phyloP scores from a whole-genome alignment of 2,888 invertebrate genomes.

The Eurytoma adleriae region DNA sequence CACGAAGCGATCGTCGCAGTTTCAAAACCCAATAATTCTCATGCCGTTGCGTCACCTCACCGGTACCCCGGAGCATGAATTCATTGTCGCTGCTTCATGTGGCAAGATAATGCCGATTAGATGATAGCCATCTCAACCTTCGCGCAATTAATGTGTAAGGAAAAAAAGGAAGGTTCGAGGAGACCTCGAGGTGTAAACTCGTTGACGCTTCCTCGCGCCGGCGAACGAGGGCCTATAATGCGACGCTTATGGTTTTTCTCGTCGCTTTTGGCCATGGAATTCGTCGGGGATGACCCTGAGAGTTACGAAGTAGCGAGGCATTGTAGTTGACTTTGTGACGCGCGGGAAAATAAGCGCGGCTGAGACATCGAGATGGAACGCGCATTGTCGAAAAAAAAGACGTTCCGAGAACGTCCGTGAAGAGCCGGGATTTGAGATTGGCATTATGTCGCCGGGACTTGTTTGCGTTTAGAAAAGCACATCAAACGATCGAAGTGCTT shows the following conservation, averaged over 20 bases:
- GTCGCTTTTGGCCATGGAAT: slow-evolving; percentile 41
- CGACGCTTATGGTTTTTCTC: slow-evolving; percentile 41
- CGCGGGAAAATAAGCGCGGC: background rate
- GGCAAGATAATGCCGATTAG: slow-evolving; percentile 39
- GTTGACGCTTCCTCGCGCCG: slow-evolving; percentile 47
- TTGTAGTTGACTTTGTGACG: slow-evolving; percentile 35
- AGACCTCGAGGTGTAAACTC: slow-evolving; percentile 42
- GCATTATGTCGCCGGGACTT: slow-evolving; percentile 16
- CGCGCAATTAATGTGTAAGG: slow-evolving; percentile 67
- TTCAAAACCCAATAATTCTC: slow-evolving; percentile 35
- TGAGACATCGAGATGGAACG: slow-evolving; percentile 15
- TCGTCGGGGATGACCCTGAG: slow-evolving; percentile 39
- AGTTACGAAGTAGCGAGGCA: slow-evolving; percentile 25
- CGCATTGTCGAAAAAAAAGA: slow-evolving; percentile 36
- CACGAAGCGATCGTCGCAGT: background rate
- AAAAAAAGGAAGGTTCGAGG: slow-evolving; percentile 2
- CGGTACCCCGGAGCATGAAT: slow-evolving; percentile 56
- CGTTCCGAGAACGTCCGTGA: slow-evolving; percentile 17
- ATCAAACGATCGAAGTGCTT: background rate
- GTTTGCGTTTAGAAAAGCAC: background rate
- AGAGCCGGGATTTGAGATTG: background rate
- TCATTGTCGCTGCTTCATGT: slow-evolving; percentile 60
- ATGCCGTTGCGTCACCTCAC: slow-evolving; percentile 68
- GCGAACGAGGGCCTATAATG: slow-evolving; percentile 54
- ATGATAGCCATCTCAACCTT: slow-evolving; percentile 70